Conservation (phyloP, 2,113 vertebrate genomes). For the Pterocles burchelli region DNA sequence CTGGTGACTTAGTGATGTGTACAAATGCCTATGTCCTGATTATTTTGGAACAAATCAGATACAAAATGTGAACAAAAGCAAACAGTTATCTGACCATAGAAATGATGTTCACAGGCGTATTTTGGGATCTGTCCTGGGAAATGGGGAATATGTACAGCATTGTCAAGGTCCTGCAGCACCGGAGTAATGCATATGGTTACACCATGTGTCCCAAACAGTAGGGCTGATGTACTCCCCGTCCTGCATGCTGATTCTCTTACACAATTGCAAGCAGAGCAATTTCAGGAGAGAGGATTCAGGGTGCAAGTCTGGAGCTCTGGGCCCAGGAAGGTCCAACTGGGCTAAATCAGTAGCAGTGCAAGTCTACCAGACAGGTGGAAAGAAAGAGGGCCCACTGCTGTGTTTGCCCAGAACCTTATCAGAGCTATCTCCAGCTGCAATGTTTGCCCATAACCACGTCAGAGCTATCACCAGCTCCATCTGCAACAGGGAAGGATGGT, state of each 20-base stretch:
- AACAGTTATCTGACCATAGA: constrained; percentile 18
- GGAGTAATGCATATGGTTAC: background rate
- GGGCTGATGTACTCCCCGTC: background rate
- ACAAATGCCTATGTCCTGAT: background rate
- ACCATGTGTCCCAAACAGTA: background rate
- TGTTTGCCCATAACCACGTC: background rate
- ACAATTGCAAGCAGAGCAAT: background rate
- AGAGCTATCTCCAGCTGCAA: background rate
- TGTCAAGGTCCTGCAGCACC: background rate
- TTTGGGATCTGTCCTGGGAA: constrained; percentile 3
- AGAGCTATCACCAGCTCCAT: background rate
- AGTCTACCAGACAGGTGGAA: background rate
- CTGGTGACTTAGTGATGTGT: constrained; percentile 46
- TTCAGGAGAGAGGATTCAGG: background rate
- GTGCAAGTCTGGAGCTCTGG: background rate
- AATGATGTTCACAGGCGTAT: background rate
- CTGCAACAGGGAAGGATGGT: background rate
- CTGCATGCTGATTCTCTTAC: background rate
- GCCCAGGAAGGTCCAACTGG: background rate
- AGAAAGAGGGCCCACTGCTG: background rate
- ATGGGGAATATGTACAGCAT: background rate
- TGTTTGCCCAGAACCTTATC: background rate
- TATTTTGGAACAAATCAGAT: constrained; percentile 19
- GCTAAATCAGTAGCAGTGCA: background rate
- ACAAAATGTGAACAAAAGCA: constrained; percentile 15